Base-by-base conservation (phyloP, 2,797 vertebrate species). In the Sus cebifrons region DNA sequence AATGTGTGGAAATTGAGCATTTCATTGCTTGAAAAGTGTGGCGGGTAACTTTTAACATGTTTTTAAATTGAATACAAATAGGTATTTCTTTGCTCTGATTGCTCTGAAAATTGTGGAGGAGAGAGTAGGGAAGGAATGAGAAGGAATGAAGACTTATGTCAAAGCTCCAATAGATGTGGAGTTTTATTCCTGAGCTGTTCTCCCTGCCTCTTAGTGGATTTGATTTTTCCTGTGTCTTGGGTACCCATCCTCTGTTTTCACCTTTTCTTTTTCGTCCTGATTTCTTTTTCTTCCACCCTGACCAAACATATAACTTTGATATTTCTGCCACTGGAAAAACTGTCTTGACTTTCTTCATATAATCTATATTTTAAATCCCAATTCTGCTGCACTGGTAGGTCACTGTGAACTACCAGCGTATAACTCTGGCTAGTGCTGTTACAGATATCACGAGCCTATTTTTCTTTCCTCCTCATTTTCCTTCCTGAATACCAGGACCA, bases 311-410 rank as follows among this genome's bases (percentile, higher is more conserved):
- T 15, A 95, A 25, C 15, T 88, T n/a, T 70, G 44, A 29, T n/a
- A 54, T 79, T 91, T 96, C 29, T 82, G 29, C 11, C 91, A 83
- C 3, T 60, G 83, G 18, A 68, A 73, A 92, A 62, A 77, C 58
- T n/a, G 3, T 89, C 52, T 79, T 77, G 12, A 71, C 32, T 56
- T 83, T 60, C 3, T 65, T 32, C 8, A 56, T 52, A 58, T 86
- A 60, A 20, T 68, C 1, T 78, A 4, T 77, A 89, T 58, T 78
- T 97, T 81, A 87, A 95, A 85, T 68, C 29, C 58, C 14, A 83
- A 3, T 78, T 13, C 27, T 36, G 10, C 27, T 36, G 10, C 0
- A 62, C 5, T 89, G 88, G 11, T 20, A 49, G 18, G 20, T 88
- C 20, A 44, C n/a, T 86, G 10, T 68, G 20, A 78, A 56, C 60